Conservation (phyloP, 2,797 vertebrate species). For the Gymnopithys bicolor region DNA sequence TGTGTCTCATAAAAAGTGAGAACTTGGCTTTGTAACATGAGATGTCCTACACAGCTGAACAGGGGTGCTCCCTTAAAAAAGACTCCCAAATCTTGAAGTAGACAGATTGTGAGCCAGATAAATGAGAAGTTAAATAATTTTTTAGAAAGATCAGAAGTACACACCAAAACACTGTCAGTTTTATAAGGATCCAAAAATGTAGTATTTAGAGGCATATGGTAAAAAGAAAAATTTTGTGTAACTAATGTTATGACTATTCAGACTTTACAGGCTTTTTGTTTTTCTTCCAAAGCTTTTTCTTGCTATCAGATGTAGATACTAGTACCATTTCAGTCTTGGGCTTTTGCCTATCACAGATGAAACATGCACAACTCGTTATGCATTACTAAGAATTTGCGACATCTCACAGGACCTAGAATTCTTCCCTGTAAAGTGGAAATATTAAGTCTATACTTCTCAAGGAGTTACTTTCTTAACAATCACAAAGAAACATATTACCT, state of each 20-base stretch:
- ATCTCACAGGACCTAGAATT: not conserved
- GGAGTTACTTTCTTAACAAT: not conserved
- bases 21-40: not conserved
- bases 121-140: not conserved
- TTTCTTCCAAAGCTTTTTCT: not conserved
- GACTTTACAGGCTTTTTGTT: not conserved
- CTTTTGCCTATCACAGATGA: not conserved
- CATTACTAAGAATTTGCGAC: not conserved
- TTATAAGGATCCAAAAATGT: not conserved
- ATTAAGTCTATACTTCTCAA: not conserved
- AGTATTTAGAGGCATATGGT: not conserved
- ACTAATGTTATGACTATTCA: not conserved
- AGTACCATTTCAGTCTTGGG: not conserved
- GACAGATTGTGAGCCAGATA: not conserved
- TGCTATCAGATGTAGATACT: not conserved
- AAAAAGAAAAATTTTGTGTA: not conserved
- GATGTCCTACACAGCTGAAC: not conserved
- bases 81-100: not conserved
- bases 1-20: not conserved
- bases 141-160: not conserved
- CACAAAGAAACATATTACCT: not conserved
- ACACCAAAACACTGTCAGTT: not conserved
- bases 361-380: not conserved
- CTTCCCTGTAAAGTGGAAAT: not conserved
- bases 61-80: not conserved